These are phyloP conservation scores for Delphinapterus leucas DNA, from an alignment of 2,113 vertebrate genomes.

Conservation along the genomic window DNA sequence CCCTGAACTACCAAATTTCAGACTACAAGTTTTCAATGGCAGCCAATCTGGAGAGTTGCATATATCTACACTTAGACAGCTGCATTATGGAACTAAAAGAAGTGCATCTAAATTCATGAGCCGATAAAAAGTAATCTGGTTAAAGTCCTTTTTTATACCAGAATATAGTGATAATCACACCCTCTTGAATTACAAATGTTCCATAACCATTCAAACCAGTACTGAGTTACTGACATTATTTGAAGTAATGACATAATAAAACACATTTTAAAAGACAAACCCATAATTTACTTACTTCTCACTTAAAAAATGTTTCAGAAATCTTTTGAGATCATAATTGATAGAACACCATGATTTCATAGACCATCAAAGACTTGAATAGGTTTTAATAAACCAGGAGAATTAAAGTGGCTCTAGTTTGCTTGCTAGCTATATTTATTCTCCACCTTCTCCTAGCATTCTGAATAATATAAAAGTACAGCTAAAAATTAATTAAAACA, in stretches of 20 bases:
- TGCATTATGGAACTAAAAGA: slow-evolving; percentile 82
- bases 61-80: slow-evolving; percentile 82
- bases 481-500: slow-evolving; percentile 59
- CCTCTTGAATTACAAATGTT: slow-evolving; percentile 86
- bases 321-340: slow-evolving; percentile 77
- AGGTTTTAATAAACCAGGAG: slow-evolving; percentile 77
- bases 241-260: slow-evolving; percentile 86
- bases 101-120: slow-evolving; percentile 87
- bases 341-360: slow-evolving; percentile 70
- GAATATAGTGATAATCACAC: slow-evolving; percentile 84
- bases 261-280: slow-evolving; percentile 83
- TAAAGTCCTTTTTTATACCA: slow-evolving; percentile 82
- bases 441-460: neutral
- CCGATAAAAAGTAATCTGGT: slow-evolving; percentile 86
- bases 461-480: slow-evolving; percentile 54
- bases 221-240: slow-evolving; percentile 83
- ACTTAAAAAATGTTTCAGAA: slow-evolving; percentile 74
- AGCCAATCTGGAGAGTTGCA: slow-evolving; percentile 77
- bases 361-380: slow-evolving; percentile 72
- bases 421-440: slow-evolving; percentile 34
- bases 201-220: slow-evolving; percentile 83
- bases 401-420: slow-evolving; percentile 66
- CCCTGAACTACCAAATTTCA: slow-evolving; percentile 73
- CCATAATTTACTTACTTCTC: slow-evolving; percentile 80
- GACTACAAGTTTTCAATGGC: slow-evolving; percentile 77